phyloP scores from a whole-genome alignment of 2,797 vertebrate species.

The Micrastur ruficollis region DNA sequence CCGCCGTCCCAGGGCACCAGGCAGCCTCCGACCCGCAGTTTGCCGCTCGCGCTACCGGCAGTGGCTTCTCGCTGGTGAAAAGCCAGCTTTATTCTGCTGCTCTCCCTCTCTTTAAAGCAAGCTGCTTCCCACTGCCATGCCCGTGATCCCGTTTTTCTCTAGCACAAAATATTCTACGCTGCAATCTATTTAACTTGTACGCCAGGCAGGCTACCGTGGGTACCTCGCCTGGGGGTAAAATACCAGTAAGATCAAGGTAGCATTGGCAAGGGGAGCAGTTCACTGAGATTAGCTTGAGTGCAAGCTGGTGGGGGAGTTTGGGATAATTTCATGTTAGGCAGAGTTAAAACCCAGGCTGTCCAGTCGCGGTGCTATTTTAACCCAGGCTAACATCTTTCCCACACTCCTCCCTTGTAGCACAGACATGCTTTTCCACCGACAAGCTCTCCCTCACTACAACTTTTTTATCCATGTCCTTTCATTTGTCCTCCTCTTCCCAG shows the following conservation, averaged over 20 bases:
- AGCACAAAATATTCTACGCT: neutral
- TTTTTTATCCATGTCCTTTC: constrained; percentile 18
- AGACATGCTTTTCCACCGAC: neutral
- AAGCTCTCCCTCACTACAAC: neutral
- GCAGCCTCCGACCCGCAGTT: neutral
- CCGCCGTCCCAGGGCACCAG: rapidly evolving
- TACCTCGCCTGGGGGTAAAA: neutral
- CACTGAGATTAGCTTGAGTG: neutral
- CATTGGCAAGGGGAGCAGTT: neutral
- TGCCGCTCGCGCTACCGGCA: rapidly evolving
- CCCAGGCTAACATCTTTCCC: constrained; percentile 30
- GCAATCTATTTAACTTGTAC: neutral
- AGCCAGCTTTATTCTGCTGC: neutral
- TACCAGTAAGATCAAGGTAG: neutral
- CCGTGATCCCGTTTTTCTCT: rapidly evolving
- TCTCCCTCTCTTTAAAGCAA: neutral
- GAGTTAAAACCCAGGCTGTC: neutral
- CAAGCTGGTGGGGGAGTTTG: neutral
- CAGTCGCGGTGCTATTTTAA: constrained; percentile 14
- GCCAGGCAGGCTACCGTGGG: neutral
- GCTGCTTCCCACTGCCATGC: rapidly evolving
- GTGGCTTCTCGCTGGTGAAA: neutral
- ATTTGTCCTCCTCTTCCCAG: constrained; percentile 11
- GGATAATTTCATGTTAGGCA: constrained; percentile 18
- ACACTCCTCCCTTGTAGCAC: constrained; percentile 14